Evolutionary conservation across 2,113 vertebrate genomes (phyloP).

Genomic region (Sebastes fasciatus): DNA sequence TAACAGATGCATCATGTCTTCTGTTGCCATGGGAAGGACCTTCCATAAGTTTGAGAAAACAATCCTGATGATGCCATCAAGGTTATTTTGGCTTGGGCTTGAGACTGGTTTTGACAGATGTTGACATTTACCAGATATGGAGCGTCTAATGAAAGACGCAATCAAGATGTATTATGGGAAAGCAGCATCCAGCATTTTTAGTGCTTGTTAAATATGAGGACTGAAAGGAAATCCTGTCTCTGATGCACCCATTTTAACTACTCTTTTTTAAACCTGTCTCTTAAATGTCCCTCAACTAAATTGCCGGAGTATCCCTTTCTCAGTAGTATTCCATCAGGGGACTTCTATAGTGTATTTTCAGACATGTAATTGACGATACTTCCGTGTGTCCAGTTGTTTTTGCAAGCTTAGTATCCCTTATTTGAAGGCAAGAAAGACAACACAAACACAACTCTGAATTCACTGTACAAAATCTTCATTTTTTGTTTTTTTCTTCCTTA

Average conservation of each 20-base stretch:
- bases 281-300: not conserved
- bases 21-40: not conserved
- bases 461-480: slow-evolving; percentile 86
- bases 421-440: slow-evolving; percentile 10
- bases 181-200: not conserved
- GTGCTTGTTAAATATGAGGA: not conserved
- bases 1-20: not conserved
- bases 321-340: not conserved
- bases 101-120: not conserved
- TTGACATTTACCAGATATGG: not conserved
- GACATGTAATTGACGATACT: not conserved
- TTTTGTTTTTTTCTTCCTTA: slow-evolving; percentile 78
- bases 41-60: not conserved
- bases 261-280: not conserved
- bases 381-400: not conserved
- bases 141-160: not conserved
- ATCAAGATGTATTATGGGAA: not conserved
- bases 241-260: not conserved
- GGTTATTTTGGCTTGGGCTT: not conserved
- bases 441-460: slow-evolving; percentile 51
- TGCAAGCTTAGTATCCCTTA: not conserved
- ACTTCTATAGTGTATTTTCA: not conserved
- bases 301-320: no score
- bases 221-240: not conserved
- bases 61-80: not conserved